phyloP scores from a whole-genome alignment of 2,113 vertebrate genomes.

The Scophthalmus maximus region DNA sequence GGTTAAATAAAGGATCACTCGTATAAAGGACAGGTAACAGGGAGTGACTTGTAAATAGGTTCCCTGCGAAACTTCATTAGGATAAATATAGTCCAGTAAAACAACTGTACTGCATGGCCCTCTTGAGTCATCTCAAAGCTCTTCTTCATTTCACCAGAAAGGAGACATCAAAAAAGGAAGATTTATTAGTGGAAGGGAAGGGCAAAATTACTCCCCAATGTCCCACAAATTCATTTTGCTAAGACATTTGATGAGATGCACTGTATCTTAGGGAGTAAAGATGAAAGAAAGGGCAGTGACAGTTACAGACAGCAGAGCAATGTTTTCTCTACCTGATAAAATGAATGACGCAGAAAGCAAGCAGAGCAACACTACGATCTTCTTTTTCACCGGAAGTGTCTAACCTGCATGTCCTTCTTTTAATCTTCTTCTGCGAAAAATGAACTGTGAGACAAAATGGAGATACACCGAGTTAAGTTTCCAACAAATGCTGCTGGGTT shows the following conservation, averaged over 20 bases:
- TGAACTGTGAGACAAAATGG: not conserved
- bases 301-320: not conserved
- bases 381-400: not conserved
- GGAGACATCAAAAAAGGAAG: not conserved
- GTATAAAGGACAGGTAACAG: not conserved
- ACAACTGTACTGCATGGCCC: not conserved
- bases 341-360: conserved; percentile 18
- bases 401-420: conserved; percentile 14
- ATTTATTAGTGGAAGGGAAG: not conserved
- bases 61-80: not conserved
- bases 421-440: not conserved
- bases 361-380: not conserved
- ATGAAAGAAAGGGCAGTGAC: conserved; percentile 22
- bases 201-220: not conserved
- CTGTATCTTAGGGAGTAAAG: not conserved
- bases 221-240: conserved; percentile 8
- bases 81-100: conserved; percentile 4
- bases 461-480: conserved; percentile 16
- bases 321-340: conserved; percentile 42
- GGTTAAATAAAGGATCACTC: no score
- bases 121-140: conserved; percentile 3
- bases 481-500: conserved; percentile 23
- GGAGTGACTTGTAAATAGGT: not conserved
- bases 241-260: not conserved
- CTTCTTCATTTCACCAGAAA: not conserved